These are phyloP conservation scores for Crenuchus spilurus DNA, from an alignment of 2,797 vertebrate species.

Conservation along the genomic window DNA sequence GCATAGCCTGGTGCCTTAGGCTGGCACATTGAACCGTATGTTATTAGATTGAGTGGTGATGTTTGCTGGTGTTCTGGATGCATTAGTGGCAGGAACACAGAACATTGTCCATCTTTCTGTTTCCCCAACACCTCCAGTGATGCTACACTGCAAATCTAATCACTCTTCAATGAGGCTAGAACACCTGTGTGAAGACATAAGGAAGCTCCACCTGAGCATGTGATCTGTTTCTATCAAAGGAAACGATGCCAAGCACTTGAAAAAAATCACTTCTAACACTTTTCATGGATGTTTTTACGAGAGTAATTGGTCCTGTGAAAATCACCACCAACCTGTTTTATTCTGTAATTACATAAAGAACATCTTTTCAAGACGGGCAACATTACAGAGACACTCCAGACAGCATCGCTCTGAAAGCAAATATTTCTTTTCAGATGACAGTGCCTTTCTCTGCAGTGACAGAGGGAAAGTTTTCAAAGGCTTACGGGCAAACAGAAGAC, in stretches of 20 bases:
- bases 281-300: neutral
- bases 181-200: neutral
- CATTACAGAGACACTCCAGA: slow-evolving; percentile 14
- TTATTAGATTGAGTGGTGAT: too few species aligned
- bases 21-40: too few species aligned
- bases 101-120: slow-evolving; percentile 13
- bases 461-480: slow-evolving; percentile 51
- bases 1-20: too few species aligned
- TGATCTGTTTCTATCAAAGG: neutral
- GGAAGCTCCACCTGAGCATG: neutral
- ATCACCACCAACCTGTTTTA: neutral
- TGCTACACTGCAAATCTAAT: neutral
- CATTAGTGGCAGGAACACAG: too few species aligned
- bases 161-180: neutral
- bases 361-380: slow-evolving; percentile 26
- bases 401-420: slow-evolving; percentile 26
- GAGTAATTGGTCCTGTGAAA: slow-evolving; percentile 11
- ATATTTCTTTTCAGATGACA: slow-evolving; percentile 28
- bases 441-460: slow-evolving; percentile 40
- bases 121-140: slow-evolving; percentile 32
- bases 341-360: slow-evolving; percentile 16
- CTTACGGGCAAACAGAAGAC: slow-evolving; percentile 47
- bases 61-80: too few species aligned
- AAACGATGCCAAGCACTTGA: neutral
- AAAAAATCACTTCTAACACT: neutral